Base-by-base conservation (phyloP, 2,888 invertebrate genomes). In the Glyphotaelius pellucidus region DNA sequence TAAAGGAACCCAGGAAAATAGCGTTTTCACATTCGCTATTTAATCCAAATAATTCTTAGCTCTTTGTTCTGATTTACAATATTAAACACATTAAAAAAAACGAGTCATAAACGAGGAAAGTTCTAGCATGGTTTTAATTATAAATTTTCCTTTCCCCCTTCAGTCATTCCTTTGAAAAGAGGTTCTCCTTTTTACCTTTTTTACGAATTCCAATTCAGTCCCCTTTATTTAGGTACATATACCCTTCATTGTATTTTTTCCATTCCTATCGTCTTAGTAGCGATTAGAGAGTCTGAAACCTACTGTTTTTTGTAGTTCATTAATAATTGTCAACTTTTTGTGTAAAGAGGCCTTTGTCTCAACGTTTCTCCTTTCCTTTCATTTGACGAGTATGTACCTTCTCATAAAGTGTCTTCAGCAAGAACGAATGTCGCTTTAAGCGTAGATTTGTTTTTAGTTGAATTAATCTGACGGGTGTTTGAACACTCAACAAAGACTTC, bases 291-390 rank as follows among this genome's bases (percentile, higher is more conserved):
- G 86, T 12, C 86, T 86, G 86, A 86, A 30, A 86, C 86, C 86
- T 86, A 86, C 86, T 47, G 86, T 30, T 47, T 86, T 85, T 85
- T 86, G 38, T 86, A 42, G 86, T 25, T 31, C 31, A 9, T 86
- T 30, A 86, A 42, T 86, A 86, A 86, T 86, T 86, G 86, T 47
- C 14, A 38, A 38, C 84, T 84, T 38, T 84, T 84, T 84, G 84
- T 84, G 38, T 84, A 35, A 84, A 83, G 38, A 30, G 15, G 31
- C 67, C 87, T 87, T 87, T 87, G 87, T 87, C 87, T 52, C 32
- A n/a, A 7, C 67, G 52, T 87, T 47, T 47, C 83, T 38, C 9
- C 25, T 35, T 83, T 35, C 25, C 83, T 83, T 3, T 15, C 25
- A 35, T n/a, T 67, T 67, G 25, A 67, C 25, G 2, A 67, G 67